phyloP scores from a whole-genome alignment of 2,888 invertebrate species.

The Drosophila formosana region DNA sequence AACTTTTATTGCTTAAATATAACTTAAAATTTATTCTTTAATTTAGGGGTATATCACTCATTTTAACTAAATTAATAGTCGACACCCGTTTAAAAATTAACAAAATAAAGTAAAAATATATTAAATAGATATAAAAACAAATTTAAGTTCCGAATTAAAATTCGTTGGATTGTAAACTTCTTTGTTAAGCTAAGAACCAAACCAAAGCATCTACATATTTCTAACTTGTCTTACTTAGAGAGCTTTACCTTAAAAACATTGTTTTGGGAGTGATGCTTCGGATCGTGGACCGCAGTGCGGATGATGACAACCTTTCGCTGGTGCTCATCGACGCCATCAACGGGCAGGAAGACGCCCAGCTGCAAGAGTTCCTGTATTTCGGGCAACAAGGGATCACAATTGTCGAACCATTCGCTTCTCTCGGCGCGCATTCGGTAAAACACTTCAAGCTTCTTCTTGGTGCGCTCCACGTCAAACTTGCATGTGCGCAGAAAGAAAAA shows the following conservation, averaged over 20 bases:
- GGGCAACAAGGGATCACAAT: slow-evolving; percentile 87
- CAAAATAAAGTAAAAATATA: too few relatives aligned
- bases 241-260: slow-evolving; percentile 87
- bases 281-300: slow-evolving; percentile 87
- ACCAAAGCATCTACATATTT: too few relatives aligned
- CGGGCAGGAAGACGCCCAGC: slow-evolving; percentile 88
- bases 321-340: slow-evolving; percentile 85
- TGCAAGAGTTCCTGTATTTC: slow-evolving; percentile 87
- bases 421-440: slow-evolving; percentile 87
- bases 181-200: too few relatives aligned
- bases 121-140: too few relatives aligned
- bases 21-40: too few relatives aligned
- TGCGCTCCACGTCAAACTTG: slow-evolving; percentile 87
- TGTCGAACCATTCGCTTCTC: slow-evolving; percentile 87
- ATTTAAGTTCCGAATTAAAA: too few relatives aligned
- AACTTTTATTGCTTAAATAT: too few relatives aligned
- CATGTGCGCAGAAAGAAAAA: slow-evolving; percentile 88
- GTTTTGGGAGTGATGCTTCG: slow-evolving; percentile 86
- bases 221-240: too few relatives aligned
- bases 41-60: too few relatives aligned
- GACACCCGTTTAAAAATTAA: too few relatives aligned
- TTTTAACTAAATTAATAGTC: too few relatives aligned
- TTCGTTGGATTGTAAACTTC: too few relatives aligned
- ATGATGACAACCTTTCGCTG: slow-evolving; percentile 87
- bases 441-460: slow-evolving; percentile 87